Evolutionary conservation across 2,888 invertebrate species (phyloP).

Genomic region (Temnothorax unifasciatus): DNA sequence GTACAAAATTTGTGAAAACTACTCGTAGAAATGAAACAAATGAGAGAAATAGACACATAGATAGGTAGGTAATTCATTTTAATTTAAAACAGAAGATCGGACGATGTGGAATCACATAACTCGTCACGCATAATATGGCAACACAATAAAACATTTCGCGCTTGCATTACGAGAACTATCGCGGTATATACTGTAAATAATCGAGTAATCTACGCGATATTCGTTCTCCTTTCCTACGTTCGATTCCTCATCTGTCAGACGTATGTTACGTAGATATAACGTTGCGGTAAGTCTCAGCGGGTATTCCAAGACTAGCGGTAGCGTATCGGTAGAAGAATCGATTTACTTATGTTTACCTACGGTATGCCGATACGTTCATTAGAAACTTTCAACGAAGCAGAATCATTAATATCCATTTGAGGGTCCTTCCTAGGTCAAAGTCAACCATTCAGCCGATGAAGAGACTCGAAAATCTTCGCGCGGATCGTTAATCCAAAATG

Average conservation of each 20-base stretch:
- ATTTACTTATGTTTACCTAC: slow-evolving; percentile 52
- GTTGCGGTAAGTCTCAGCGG: slow-evolving; percentile 53
- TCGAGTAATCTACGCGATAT: slow-evolving; percentile 26
- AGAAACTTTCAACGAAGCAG: slow-evolving; percentile 8
- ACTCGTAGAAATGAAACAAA: not conserved
- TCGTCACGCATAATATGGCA: slow-evolving; percentile 18
- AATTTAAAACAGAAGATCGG: not conserved
- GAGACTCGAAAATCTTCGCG: not conserved
- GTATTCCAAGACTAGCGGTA: slow-evolving; percentile 43
- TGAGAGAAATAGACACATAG: no score
- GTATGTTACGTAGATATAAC: slow-evolving; percentile 37
- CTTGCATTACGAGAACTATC: slow-evolving; percentile 28
- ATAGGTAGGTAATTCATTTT: not conserved
- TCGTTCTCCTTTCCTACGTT: not conserved
- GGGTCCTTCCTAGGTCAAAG: slow-evolving; percentile 12
- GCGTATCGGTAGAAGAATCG: slow-evolving; percentile 54
- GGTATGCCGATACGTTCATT: slow-evolving; percentile 24
- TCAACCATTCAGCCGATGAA: not conserved
- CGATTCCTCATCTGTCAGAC: slow-evolving; percentile 19
- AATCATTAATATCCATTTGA: slow-evolving; percentile 55
- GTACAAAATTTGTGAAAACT: not conserved
- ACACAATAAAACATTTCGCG: slow-evolving; percentile 38
- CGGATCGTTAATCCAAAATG: not conserved
- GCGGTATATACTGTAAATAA: slow-evolving; percentile 18
- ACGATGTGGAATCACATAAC: not conserved